phyloP scores from a whole-genome alignment of 2,797 vertebrate genomes.

The Enteromius radiatus region DNA sequence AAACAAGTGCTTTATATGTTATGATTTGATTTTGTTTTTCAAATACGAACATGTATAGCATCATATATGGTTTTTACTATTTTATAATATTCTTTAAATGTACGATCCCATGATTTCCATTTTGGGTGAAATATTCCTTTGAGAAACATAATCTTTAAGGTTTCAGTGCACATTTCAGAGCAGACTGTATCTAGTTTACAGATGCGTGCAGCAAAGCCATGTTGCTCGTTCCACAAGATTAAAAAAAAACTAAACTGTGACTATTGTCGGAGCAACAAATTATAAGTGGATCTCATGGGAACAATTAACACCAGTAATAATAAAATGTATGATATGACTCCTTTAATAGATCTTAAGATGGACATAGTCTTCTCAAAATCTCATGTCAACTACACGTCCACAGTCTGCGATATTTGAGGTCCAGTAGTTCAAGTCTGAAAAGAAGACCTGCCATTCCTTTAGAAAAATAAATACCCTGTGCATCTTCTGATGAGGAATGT shows the following conservation, averaged over 20 bases:
- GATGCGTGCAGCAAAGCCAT: background rate
- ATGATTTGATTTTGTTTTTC: background rate
- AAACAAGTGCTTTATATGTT: background rate
- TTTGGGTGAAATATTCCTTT: background rate
- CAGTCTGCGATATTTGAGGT: background rate
- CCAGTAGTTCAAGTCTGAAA: background rate
- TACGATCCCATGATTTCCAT: background rate
- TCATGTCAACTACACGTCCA: background rate
- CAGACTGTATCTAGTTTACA: background rate
- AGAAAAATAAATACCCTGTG: background rate
- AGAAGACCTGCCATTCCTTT: background rate
- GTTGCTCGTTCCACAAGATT: background rate
- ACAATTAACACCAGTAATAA: background rate
- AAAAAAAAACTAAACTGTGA: background rate
- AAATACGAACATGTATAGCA: background rate
- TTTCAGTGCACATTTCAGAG: background rate
- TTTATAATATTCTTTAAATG: background rate
- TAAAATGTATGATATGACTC: slow-evolving; percentile 8
- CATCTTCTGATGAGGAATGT: slow-evolving; percentile 74
- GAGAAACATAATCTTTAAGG: background rate
- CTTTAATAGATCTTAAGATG: background rate
- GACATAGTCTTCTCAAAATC: background rate
- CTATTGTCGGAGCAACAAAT: background rate
- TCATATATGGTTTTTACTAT: background rate
- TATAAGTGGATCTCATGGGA: background rate